phyloP scores from a whole-genome alignment of 1,140 invertebrate species.

The Aphaenogaster ashmeadi region DNA sequence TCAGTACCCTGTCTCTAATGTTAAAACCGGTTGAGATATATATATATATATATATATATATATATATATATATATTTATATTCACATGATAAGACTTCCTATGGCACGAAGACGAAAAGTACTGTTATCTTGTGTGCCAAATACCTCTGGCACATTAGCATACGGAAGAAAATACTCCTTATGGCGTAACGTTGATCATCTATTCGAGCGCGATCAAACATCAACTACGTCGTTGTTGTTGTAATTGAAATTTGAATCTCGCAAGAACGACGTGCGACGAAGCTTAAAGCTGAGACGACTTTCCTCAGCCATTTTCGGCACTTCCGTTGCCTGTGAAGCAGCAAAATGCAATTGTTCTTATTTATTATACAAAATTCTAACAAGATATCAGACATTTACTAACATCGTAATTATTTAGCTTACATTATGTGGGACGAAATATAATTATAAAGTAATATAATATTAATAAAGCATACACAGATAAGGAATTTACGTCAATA shows the following conservation, averaged over 20 bases:
- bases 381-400: background rate
- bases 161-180: slow-evolving; percentile 11
- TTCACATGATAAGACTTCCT: slow-evolving; percentile 52
- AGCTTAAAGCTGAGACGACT: slow-evolving; percentile 83
- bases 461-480: slow-evolving; percentile 13
- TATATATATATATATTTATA: slow-evolving; percentile 55
- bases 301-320: slow-evolving; percentile 85
- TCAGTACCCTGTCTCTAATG: slow-evolving; percentile 66
- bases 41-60: slow-evolving; percentile 53
- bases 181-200: background rate
- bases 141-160: slow-evolving; percentile 26
- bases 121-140: slow-evolving; percentile 54
- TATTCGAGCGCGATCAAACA: slow-evolving; percentile 77
- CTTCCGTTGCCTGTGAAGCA: slow-evolving; percentile 83
- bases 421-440: background rate
- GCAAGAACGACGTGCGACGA: slow-evolving; percentile 85
- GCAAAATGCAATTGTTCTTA: background rate
- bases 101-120: slow-evolving; percentile 71
- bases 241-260: slow-evolving; percentile 86
- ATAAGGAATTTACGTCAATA: background rate
- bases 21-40: slow-evolving; percentile 39
- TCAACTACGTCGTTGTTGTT: slow-evolving; percentile 86
- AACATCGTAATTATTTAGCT: background rate
- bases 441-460: background rate
- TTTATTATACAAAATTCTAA: background rate